Conservation (phyloP, 2,888 invertebrate genomes). For the Microctonus aethiopoides region DNA sequence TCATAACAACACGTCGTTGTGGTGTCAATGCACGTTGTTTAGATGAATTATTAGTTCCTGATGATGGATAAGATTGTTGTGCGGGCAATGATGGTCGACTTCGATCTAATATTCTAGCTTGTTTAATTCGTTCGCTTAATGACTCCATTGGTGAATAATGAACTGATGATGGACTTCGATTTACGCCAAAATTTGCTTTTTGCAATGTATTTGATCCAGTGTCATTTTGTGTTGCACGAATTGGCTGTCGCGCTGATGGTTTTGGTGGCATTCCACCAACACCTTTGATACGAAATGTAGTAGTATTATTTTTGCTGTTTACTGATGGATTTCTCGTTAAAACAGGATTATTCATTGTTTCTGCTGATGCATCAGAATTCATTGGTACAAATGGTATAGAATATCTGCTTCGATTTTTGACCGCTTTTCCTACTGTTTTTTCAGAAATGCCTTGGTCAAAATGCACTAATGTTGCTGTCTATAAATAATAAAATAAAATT, state of each 20-base stretch:
- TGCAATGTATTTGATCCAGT: not conserved
- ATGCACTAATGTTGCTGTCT: constrained; percentile 7
- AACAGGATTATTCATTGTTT: not conserved
- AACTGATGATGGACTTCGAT: constrained; percentile 25
- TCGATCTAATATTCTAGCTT: constrained; percentile 51
- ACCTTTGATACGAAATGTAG: constrained; percentile 43
- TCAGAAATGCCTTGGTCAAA: constrained; percentile 12
- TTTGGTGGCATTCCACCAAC: constrained; percentile 40
- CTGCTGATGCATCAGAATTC: not conserved
- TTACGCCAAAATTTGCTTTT: not conserved
- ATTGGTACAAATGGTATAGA: not conserved
- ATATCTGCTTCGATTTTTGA: not conserved
- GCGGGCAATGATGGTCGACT: constrained; percentile 25
- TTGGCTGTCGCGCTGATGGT: constrained; percentile 33
- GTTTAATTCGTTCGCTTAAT: constrained; percentile 56
- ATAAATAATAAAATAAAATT: not conserved
- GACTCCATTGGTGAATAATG: constrained; percentile 46
- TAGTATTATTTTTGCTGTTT: constrained; percentile 37
- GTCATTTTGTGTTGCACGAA: constrained; percentile 27
- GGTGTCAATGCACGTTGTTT: constrained; percentile 7
- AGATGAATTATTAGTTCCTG: constrained; percentile 21
- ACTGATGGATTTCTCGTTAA: constrained; percentile 3
- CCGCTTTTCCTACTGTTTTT: not conserved
- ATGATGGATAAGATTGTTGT: constrained; percentile 28
- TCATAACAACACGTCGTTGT: constrained; percentile 15